Conservation (phyloP, 2,888 invertebrate genomes). For the Euspilapteryx auroguttella region DNA sequence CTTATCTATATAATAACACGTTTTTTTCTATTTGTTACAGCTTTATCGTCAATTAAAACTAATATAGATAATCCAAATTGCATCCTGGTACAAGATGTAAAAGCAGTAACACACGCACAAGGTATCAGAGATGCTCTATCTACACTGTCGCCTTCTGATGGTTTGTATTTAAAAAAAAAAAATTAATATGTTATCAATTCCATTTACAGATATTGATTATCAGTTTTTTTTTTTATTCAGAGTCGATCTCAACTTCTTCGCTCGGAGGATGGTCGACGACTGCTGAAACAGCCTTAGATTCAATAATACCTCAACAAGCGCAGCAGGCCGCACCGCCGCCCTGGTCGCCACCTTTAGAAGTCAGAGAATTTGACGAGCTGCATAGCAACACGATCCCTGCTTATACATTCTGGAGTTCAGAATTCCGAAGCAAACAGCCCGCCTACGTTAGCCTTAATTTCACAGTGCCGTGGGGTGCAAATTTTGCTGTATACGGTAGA, state of each 20-base stretch:
- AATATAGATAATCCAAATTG: constrained; percentile 87
- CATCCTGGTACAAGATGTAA: constrained; percentile 86
- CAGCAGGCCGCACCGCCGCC: constrained; percentile 78
- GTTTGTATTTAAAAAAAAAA: constrained; percentile 16
- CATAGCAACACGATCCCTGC: constrained; percentile 86
- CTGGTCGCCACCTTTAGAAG: constrained; percentile 76
- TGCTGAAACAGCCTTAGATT: constrained; percentile 56
- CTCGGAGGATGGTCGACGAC: constrained; percentile 53
- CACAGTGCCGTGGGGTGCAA: constrained; percentile 89
- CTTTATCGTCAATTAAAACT: constrained; percentile 88
- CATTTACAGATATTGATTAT: background rate
- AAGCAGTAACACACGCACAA: constrained; percentile 86
- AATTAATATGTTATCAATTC: background rate
- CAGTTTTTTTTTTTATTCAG: constrained; percentile 34
- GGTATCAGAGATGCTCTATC: constrained; percentile 73
- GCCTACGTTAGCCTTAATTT: constrained; percentile 88
- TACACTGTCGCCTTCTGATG: constrained; percentile 51
- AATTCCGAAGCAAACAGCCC: constrained; percentile 88
- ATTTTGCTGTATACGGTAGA: constrained; percentile 94
- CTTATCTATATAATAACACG: too few relatives aligned
- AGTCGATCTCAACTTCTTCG: constrained; percentile 64
- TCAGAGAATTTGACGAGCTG: constrained; percentile 81
- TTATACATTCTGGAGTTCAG: constrained; percentile 92
- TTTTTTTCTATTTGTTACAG: constrained; percentile 63
- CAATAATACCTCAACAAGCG: constrained; percentile 65